Evolutionary conservation across 2,113 vertebrate genomes (phyloP).

Genomic region (Megaptera novaeangliae): DNA sequence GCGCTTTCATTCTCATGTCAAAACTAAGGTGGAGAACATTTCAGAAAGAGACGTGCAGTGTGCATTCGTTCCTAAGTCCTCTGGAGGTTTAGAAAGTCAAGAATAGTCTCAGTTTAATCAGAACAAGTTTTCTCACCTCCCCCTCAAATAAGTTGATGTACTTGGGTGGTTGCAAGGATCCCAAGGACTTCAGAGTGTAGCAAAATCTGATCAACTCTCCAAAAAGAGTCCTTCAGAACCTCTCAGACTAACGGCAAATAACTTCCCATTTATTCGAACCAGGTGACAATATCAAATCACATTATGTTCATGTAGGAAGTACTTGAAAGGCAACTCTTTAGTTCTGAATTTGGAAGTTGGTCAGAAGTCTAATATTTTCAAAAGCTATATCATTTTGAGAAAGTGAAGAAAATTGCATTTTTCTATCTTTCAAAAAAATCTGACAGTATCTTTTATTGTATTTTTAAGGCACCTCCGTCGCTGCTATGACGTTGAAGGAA

Average conservation of each 20-base stretch:
- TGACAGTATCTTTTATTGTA: slow-evolving; percentile 25
- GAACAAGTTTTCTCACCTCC: slow-evolving; percentile 24
- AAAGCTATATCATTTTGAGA: slow-evolving; percentile 35
- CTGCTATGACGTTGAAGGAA: background rate
- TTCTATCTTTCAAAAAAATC: slow-evolving; percentile 45
- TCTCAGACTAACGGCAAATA: slow-evolving; percentile 55
- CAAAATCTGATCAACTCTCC: slow-evolving; percentile 37
- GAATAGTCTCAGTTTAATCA: slow-evolving; percentile 18
- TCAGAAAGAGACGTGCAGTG: background rate
- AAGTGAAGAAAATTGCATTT: slow-evolving; percentile 56
- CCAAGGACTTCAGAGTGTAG: background rate
- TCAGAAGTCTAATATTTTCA: slow-evolving; percentile 54
- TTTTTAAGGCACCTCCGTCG: slow-evolving; percentile 14
- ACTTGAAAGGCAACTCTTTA: slow-evolving; percentile 52
- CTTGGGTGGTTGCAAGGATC: background rate
- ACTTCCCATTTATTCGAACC: slow-evolving; percentile 43
- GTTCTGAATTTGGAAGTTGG: slow-evolving; percentile 22
- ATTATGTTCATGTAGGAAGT: slow-evolving; percentile 26
- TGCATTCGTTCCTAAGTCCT: background rate
- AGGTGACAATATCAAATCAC: slow-evolving; percentile 9
- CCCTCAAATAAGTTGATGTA: slow-evolving; percentile 8
- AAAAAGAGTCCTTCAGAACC: background rate
- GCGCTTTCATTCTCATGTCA: background rate
- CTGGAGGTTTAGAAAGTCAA: background rate
- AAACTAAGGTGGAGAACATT: background rate